Evolutionary conservation across 2,113 vertebrate genomes (phyloP).

Genomic region (Tor tambroides): DNA sequence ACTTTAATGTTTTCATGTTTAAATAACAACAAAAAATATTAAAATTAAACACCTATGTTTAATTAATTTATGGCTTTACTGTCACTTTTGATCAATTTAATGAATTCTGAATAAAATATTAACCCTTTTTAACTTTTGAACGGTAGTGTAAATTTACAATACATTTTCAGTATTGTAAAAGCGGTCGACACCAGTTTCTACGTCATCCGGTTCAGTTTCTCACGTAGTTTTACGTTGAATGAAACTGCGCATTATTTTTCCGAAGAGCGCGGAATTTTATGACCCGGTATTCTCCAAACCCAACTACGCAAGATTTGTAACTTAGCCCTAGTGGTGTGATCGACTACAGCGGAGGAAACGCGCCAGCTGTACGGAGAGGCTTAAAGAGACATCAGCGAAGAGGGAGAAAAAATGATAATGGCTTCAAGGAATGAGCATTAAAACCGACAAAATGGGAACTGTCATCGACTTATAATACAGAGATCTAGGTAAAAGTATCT

Average conservation of each 20-base stretch:
- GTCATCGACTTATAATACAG: conserved; percentile 7
- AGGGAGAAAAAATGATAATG: conserved; percentile 56
- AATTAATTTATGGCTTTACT: not conserved
- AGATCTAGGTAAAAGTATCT: conserved; percentile 44
- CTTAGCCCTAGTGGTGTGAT: not conserved
- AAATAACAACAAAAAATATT: not conserved
- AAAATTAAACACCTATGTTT: not conserved
- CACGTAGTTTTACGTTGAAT: conserved; percentile 38
- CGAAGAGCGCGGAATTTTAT: conserved; percentile 39
- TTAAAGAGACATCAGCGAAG: conserved; percentile 56
- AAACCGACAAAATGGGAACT: conserved; percentile 38
- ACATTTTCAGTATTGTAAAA: not conserved
- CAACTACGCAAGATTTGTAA: conserved; percentile 6
- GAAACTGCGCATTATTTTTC: conserved; percentile 46
- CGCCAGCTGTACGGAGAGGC: conserved; percentile 37
- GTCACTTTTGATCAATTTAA: not conserved
- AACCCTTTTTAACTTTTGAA: no score
- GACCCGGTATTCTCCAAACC: conserved; percentile 43
- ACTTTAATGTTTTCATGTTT: not conserved
- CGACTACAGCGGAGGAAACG: conserved; percentile 36
- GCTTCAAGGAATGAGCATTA: conserved; percentile 53
- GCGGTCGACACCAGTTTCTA: not conserved
- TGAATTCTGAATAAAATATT: no score
- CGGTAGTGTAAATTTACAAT: not conserved
- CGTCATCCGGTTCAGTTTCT: conserved; percentile 11